Conservation (phyloP, 2,797 vertebrate species). For the Todus mexicanus region DNA sequence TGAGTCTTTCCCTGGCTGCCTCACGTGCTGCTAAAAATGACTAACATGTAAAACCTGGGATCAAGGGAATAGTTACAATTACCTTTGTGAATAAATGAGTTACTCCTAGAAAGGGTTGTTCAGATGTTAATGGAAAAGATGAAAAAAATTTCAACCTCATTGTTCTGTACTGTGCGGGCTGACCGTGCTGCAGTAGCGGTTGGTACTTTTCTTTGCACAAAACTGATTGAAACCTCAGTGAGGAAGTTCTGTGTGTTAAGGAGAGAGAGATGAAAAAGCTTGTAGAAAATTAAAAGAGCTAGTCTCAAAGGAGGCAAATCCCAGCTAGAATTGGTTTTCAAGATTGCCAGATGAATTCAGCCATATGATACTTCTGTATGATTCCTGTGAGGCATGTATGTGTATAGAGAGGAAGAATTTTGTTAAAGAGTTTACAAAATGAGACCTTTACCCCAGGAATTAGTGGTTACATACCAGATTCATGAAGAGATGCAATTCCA, state of each 20-base stretch:
- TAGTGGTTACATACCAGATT: not conserved
- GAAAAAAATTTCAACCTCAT: not conserved
- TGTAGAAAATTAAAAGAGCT: constrained; percentile 11
- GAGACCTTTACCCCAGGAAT: not conserved
- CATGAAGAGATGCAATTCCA: not conserved
- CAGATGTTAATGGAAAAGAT: not conserved
- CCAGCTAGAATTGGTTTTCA: not conserved
- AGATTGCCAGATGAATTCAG: not conserved
- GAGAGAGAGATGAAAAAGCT: constrained; percentile 18
- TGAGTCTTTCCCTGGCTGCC: not conserved
- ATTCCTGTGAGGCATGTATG: not conserved
- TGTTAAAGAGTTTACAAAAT: not conserved
- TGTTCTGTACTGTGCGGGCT: not conserved
- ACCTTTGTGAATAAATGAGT: not conserved
- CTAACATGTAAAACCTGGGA: not conserved
- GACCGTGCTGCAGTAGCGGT: not conserved
- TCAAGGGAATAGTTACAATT: not conserved
- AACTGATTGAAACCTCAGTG: not conserved
- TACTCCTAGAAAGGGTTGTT: not conserved
- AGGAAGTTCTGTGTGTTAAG: not conserved
- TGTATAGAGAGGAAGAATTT: not conserved
- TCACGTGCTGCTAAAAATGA: not conserved
- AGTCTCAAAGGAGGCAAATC: not conserved
- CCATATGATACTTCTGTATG: not conserved
- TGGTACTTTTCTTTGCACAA: not conserved